Evolutionary conservation across 2,113 vertebrate species (phyloP), one percentile per base, ranked within the genome.

Genomic region (Raja brachyura): DNA sequence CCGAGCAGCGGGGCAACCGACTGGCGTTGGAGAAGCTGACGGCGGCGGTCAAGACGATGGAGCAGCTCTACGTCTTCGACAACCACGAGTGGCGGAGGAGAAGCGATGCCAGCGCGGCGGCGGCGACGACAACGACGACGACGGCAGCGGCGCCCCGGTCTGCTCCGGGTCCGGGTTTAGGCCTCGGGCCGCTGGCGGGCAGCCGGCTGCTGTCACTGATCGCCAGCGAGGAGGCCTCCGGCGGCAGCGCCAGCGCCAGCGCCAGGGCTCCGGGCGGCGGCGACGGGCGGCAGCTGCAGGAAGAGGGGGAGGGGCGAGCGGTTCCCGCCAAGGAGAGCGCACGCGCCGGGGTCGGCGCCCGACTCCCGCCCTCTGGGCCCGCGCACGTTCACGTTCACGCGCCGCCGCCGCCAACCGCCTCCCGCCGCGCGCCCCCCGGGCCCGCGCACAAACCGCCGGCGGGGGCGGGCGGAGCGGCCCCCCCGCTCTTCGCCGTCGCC

Each of bases 21-120:
- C 96, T 94, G 6, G 98, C 98, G 0, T 94, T 99, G 93, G 96
- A 98, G 93, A 99, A 98, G 95, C 96, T 99, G 68, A 98, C 98
- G 8, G 99, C 98, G 0, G 99, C 99, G 0, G 98, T 99, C 93
- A 96, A 98, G 93, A 99, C 98, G 73, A 99, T 99, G 99, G 99
- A 99, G 86, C 97, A 99, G 93, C 96, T 99, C 0, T 99, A 99
- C 61, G 97, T 97, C 18, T 98, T 98, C 94, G 96, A 97, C 79
- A 96, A 96, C 66, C 97, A 98, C 0, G 98, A 99, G 93, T 99
- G 98, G 98, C 99, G 98, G 86, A 97, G 98, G 93, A 98, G 97
- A 94, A 96, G 95, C 0, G 77, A 48, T 0, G 16, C 39, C 39
- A 48, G 39, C 39, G 39, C 39, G 39, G 39, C 39, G 39, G 3